A percentile compares a stretch with the other conserved stretches of the same genome.
phyloP scores from a whole-genome alignment of 2,113 vertebrate genomes.

The Phoxinus phoxinus region DNA sequence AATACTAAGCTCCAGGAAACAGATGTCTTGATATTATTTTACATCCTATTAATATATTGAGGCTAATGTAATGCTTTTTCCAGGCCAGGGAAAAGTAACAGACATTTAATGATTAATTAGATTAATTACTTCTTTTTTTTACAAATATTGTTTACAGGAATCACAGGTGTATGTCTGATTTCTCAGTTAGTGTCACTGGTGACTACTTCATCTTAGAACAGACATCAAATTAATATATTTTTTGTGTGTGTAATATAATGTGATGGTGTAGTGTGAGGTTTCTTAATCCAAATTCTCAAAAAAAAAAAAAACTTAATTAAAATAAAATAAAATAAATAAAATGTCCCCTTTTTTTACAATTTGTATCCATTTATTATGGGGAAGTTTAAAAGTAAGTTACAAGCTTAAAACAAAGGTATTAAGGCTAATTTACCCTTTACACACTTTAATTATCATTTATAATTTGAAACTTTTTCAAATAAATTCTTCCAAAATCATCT shows the following conservation, averaged over 20 bases:
- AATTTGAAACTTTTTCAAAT: too few species aligned
- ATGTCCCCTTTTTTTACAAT: neutral
- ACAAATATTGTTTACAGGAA: neutral
- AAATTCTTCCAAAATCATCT: too few species aligned
- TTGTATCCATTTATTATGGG: neutral
- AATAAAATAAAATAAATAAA: neutral
- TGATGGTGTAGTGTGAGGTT: too few species aligned
- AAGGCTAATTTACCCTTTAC: too few species aligned
- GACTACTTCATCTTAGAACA: neutral
- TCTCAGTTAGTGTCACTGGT: neutral
- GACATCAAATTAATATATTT: neutral
- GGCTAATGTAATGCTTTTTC: neutral
- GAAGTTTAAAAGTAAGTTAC: neutral
- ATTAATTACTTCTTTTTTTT: too few species aligned
- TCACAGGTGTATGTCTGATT: neutral
- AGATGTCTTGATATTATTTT: constrained; percentile 10
- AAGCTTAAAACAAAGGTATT: neutral
- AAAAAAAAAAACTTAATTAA: neutral
- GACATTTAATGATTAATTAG: neutral
- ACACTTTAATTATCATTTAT: too few species aligned
- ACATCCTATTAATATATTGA: neutral
- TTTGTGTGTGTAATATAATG: too few species aligned
- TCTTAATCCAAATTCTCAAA: too few species aligned
- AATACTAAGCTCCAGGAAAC: neutral
- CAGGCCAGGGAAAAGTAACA: neutral